These are phyloP conservation scores for Cinara cedri DNA, from an alignment of 2,888 invertebrate genomes.

Conservation along the genomic window DNA sequence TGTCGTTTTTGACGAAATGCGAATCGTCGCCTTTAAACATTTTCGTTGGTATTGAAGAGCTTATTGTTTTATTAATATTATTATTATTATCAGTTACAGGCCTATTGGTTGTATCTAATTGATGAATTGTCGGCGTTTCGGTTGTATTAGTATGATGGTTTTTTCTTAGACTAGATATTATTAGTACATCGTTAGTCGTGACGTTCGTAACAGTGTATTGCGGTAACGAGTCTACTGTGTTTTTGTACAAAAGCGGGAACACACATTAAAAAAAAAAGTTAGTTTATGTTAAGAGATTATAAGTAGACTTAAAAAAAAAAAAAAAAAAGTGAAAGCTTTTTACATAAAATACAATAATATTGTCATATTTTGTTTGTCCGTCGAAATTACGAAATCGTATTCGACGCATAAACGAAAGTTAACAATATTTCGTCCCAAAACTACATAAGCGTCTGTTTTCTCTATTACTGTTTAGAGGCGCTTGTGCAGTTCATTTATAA, in stretches of 20 bases:
- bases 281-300: slow-evolving; percentile 48
- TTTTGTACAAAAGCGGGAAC: slow-evolving; percentile 54
- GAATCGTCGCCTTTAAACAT: slow-evolving; percentile 39
- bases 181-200: slow-evolving; percentile 34
- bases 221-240: slow-evolving; percentile 53
- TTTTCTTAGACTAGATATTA: slow-evolving; percentile 30
- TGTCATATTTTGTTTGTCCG: slow-evolving; percentile 15
- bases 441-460: slow-evolving; percentile 55
- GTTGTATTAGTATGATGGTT: slow-evolving; percentile 1
- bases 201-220: slow-evolving; percentile 28
- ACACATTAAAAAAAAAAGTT: slow-evolving; percentile 55
- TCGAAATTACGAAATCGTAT: slow-evolving; percentile 30
- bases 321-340: slow-evolving; percentile 50
- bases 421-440: slow-evolving; percentile 31
- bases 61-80: neutral
- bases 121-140: neutral
- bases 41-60: slow-evolving; percentile 23
- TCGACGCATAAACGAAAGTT: slow-evolving; percentile 33
- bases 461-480: slow-evolving; percentile 38
- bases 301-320: slow-evolving; percentile 4
- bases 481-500: slow-evolving; percentile 28
- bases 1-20: neutral
- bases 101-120: neutral
- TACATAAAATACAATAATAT: slow-evolving; percentile 39
- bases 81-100: neutral